phyloP scores from a whole-genome alignment of 2,797 vertebrate species.

The Bryconaethiops microstoma region DNA sequence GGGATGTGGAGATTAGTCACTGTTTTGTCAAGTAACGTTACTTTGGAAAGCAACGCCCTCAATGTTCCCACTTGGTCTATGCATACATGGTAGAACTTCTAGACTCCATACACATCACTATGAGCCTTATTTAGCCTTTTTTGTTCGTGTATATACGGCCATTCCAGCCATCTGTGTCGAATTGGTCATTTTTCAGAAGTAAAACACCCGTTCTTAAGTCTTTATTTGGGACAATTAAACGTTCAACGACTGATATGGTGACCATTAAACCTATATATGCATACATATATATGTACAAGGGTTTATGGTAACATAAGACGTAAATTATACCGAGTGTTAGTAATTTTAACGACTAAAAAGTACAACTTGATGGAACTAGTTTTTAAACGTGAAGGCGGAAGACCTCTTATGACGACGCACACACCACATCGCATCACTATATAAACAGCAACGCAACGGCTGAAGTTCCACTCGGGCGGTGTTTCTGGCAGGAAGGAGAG shows the following conservation, averaged over 20 bases:
- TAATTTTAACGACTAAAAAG: background rate
- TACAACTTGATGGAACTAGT: conserved; percentile 50
- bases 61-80: background rate
- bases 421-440: conserved; percentile 55
- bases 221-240: too few relatives aligned
- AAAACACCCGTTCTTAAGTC: too few relatives aligned
- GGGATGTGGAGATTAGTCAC: background rate
- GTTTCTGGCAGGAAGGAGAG: too few relatives aligned
- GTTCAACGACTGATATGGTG: background rate
- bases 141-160: background rate
- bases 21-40: background rate
- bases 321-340: background rate
- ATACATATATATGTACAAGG: too few relatives aligned
- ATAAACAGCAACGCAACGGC: conserved; percentile 15
- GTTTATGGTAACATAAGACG: too few relatives aligned
- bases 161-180: background rate
- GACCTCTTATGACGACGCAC: conserved; percentile 19
- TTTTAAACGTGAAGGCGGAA: conserved; percentile 62
- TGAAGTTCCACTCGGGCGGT: background rate
- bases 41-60: background rate
- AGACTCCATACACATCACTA: background rate
- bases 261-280: background rate
- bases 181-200: background rate
- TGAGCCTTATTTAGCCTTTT: background rate
- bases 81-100: too few relatives aligned